A percentile compares a stretch with the other conserved stretches of the same genome.
These are phyloP conservation scores for Cololabis saira DNA, from an alignment of 2,113 vertebrate genomes.

Conservation along the genomic window DNA sequence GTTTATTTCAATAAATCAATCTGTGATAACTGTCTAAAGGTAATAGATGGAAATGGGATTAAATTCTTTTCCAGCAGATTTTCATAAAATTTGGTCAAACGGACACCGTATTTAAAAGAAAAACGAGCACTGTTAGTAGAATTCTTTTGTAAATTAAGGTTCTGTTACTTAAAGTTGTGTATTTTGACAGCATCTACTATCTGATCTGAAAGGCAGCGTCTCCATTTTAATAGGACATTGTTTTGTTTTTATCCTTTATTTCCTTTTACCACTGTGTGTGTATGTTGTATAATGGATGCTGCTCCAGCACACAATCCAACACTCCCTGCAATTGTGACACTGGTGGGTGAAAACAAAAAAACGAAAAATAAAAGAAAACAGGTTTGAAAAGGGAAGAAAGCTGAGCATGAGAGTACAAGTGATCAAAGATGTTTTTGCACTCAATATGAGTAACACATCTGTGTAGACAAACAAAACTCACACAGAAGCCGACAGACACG, in stretches of 20 bases:
- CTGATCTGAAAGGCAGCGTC: background rate
- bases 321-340: background rate
- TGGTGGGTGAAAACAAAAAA: background rate
- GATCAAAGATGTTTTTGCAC: constrained; percentile 58
- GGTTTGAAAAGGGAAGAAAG: constrained; percentile 19
- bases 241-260: no score
- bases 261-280: constrained; percentile 34
- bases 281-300: constrained; percentile 9
- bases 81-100: no score
- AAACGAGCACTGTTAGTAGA: no score
- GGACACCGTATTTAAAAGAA: no score
- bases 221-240: constrained; percentile 17
- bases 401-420: constrained; percentile 40
- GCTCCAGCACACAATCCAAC: constrained; percentile 20
- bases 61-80: background rate
- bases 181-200: constrained; percentile 12
- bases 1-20: background rate
- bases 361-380: background rate
- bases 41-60: background rate
- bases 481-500: constrained; percentile 13
- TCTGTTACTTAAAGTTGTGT: background rate
- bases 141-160: no score
- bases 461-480: constrained; percentile 45
- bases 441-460: constrained; percentile 60
- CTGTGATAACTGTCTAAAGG: background rate